phyloP scores from a whole-genome alignment of 2,888 invertebrate genomes.

The Aleiodes testaceus region DNA sequence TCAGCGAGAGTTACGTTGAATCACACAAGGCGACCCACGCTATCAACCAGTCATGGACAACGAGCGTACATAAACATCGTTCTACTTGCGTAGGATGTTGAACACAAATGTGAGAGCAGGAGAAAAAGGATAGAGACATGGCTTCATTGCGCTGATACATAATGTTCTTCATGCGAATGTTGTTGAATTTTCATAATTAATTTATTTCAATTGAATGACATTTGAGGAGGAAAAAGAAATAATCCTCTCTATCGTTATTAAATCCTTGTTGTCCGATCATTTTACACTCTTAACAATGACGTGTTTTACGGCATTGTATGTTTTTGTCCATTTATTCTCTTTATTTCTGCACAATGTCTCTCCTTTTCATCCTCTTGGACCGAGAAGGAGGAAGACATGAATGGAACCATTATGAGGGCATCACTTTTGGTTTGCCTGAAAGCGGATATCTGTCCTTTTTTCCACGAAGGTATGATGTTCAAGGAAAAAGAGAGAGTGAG shows the following conservation, averaged over 20 bases:
- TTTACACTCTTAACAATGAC: conserved; percentile 15
- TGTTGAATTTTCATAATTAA: too few relatives aligned
- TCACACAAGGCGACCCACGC: conserved; percentile 25
- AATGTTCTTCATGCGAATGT: too few relatives aligned
- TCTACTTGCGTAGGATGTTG: conserved; percentile 51
- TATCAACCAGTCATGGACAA: conserved; percentile 32
- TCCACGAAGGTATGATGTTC: conserved; percentile 7
- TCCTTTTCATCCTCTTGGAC: background rate
- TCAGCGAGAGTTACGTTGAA: too few relatives aligned
- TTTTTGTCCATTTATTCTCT: conserved; percentile 1
- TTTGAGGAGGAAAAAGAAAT: too few relatives aligned
- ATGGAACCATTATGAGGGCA: conserved; percentile 21
- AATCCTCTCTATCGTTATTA: too few relatives aligned
- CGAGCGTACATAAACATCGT: conserved; percentile 48
- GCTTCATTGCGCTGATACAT: too few relatives aligned
- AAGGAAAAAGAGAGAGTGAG: background rate
- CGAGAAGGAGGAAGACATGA: background rate
- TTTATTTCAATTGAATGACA: too few relatives aligned
- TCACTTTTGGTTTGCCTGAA: conserved; percentile 13
- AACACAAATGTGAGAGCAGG: conserved; percentile 38
- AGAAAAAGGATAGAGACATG: too few relatives aligned
- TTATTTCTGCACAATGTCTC: background rate
- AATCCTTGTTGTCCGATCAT: conserved; percentile 3
- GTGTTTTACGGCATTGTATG: conserved; percentile 10
- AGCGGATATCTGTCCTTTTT: conserved; percentile 9